A percentile compares a stretch with the other conserved stretches of the same genome.
Evolutionary conservation across 2,888 invertebrate genomes (phyloP).

Genomic region (Fragum whitleyi): DNA sequence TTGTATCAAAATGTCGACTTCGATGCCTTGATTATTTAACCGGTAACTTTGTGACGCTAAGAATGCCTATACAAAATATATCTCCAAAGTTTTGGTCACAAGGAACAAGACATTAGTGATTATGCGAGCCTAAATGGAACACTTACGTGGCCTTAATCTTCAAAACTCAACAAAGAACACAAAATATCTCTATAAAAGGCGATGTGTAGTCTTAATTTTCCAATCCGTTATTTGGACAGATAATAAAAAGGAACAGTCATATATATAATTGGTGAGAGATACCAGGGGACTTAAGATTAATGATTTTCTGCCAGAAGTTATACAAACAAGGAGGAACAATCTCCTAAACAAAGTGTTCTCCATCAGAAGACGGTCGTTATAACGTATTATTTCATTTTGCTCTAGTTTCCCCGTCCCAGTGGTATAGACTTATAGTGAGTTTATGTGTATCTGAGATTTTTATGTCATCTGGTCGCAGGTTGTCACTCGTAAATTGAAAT

Average conservation of each 20-base stretch:
- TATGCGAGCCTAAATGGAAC: too few species aligned
- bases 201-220: neutral
- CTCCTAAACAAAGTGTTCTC: neutral
- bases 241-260: slow-evolving; percentile 17
- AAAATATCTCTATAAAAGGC: neutral
- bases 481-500: too few species aligned
- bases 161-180: neutral
- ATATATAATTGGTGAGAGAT: slow-evolving; percentile 13
- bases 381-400: neutral
- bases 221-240: slow-evolving; percentile 13
- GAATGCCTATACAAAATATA: too few species aligned
- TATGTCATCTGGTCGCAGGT: too few species aligned
- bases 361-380: neutral
- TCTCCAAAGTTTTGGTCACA: too few species aligned
- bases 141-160: too few species aligned
- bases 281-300: slow-evolving; percentile 14
- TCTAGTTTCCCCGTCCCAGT: neutral
- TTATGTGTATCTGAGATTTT: neutral
- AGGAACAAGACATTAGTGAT: too few species aligned
- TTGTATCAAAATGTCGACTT: too few species aligned
- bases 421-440: neutral
- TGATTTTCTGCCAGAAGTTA: slow-evolving; percentile 3
- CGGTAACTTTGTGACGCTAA: too few species aligned
- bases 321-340: neutral
- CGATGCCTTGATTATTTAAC: too few species aligned